Base-by-base conservation (phyloP, 2,113 vertebrate genomes). In the Psilopsiagon aurifrons region DNA sequence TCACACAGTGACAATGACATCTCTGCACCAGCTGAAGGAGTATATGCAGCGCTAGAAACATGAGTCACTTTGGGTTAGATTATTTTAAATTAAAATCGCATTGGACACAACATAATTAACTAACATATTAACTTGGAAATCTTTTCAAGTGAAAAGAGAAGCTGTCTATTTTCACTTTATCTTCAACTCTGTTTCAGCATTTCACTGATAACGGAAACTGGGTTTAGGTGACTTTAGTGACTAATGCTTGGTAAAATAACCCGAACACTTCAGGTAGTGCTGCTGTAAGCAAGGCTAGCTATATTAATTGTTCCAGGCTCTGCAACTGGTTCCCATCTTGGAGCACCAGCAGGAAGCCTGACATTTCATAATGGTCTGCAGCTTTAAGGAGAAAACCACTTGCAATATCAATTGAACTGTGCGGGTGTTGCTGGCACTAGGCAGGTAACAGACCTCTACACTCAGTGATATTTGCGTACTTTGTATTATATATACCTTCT, bases 261-360 rank as follows among this genome's bases (percentile, higher is more conserved):
- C 20, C 39, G 59, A 93, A 71, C 43, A 64, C 41, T 80, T 70
- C 35, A 83, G 68, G 47, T 35, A 87, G 88, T 52, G 54, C 75
- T 88, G 75, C 88, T 77, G 68, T 66, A 68, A 80, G 71, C 57
- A 69, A 73, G 44, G 24, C 27, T 62, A 52, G 49, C 44, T 66
- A 10, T 70, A 79, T 44, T 76, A 68, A 54, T 62, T 88, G 27
- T 73, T 94, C 47, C 79, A 80, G 16, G 37, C 59, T 86, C 46
- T 77, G 79, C 23, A 78, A 83, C 83, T 81, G 71, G 59, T 81
- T 97, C 88, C 83, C 9, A 3, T 92, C 82, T 62, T 47, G 46
- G 59, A 55, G 75, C 79, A 90, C 79, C 88, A 93, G 83, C 44
- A 90, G 95, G 71, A 83, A 92, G 88, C 16, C 67, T 80, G 76